These are phyloP conservation scores for Nycteola revayana DNA, from an alignment of 2,888 invertebrate species.

Conservation along the genomic window DNA sequence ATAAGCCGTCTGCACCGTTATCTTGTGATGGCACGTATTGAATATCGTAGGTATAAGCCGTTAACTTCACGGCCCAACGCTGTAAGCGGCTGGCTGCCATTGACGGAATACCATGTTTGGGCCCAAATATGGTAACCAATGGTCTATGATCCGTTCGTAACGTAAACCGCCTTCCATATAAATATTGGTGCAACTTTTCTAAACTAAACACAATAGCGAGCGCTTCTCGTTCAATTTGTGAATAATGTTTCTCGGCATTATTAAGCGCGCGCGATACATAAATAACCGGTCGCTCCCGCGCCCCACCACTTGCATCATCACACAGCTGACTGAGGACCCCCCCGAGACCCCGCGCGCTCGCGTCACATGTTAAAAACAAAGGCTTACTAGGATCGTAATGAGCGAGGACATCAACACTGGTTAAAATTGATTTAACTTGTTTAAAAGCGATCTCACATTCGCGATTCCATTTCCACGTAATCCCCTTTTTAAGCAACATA, in stretches of 20 bases:
- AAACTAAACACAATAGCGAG: not conserved
- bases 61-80: not conserved
- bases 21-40: not conserved
- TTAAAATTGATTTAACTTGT: conserved; percentile 1
- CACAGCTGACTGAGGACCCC: not conserved
- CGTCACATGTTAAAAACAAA: not conserved
- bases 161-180: not conserved
- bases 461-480: not conserved
- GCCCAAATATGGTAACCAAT: not conserved
- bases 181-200: not conserved
- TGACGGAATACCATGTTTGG: not conserved
- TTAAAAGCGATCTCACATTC: conserved; percentile 3
- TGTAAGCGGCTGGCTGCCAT: conserved; percentile 2
- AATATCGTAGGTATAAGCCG: conserved; percentile 1
- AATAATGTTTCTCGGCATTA: not conserved
- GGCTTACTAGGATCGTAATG: conserved; percentile 1
- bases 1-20: not conserved
- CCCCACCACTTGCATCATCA: not conserved
- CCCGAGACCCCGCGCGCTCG: not conserved
- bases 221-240: not conserved
- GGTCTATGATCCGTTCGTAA: conserved; percentile 1
- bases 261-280: not conserved
- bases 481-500: conserved; percentile 1
- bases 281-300: not conserved
- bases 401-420: conserved; percentile 1